A percentile compares a stretch with the other conserved stretches of the same genome.
phyloP scores from a whole-genome alignment of 2,888 invertebrate genomes.

The Yponomeuta sedellus region DNA sequence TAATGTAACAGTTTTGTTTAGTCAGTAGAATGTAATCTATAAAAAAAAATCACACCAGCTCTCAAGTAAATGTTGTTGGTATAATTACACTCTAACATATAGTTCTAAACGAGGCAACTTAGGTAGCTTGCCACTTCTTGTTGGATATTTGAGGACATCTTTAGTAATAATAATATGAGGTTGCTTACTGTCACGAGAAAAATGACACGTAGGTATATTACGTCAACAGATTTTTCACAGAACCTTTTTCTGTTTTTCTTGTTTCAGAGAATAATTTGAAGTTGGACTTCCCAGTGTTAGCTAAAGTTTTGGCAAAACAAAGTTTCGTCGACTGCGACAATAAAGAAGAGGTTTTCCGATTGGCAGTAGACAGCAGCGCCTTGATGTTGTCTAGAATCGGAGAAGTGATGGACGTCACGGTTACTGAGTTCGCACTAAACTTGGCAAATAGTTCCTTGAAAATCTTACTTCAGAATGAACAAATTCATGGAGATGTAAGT shows the following conservation, averaged over 20 bases:
- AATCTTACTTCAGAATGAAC: conserved; percentile 27
- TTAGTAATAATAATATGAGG: conserved; percentile 70
- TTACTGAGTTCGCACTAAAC: conserved; percentile 30
- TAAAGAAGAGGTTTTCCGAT: conserved; percentile 30
- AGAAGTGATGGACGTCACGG: conserved; percentile 22
- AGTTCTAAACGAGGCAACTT: conserved; percentile 48
- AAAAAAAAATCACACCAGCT: background rate
- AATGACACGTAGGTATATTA: background rate
- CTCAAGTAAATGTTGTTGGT: background rate
- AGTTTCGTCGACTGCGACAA: conserved; percentile 26
- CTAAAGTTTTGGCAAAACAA: conserved; percentile 26
- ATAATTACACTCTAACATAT: background rate
- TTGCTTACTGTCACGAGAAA: conserved; percentile 29
- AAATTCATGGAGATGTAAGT: conserved; percentile 29
- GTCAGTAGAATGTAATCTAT: conserved; percentile 8
- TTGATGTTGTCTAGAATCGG: conserved; percentile 30
- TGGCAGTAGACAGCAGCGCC: conserved; percentile 34
- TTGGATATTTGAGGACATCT: conserved; percentile 49
- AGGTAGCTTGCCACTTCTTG: conserved; percentile 46
- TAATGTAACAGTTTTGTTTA: conserved; percentile 15
- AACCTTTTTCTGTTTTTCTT: conserved; percentile 17
- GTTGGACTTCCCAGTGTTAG: conserved; percentile 21
- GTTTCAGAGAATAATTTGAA: conserved; percentile 2
- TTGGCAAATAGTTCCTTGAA: conserved; percentile 36
- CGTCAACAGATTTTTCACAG: background rate